phyloP scores from a whole-genome alignment of 2,888 invertebrate species.

The Congeria kusceri region DNA sequence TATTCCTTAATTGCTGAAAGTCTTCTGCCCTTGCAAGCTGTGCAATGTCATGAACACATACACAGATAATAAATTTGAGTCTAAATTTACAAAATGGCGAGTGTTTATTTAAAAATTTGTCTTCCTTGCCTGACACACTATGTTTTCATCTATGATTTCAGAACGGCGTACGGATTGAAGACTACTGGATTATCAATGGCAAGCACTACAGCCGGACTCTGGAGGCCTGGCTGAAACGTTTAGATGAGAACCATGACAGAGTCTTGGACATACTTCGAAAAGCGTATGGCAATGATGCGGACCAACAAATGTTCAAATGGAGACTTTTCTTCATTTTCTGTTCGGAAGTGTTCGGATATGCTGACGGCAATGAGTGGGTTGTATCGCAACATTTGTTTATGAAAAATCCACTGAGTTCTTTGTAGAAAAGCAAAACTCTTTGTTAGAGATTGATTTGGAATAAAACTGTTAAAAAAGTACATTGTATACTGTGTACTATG shows the following conservation, averaged over 20 bases:
- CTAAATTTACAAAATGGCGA: too few species aligned
- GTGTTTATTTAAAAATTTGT: too few species aligned
- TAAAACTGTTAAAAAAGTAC: too few species aligned
- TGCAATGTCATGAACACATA: too few species aligned
- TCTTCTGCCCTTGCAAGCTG: too few species aligned
- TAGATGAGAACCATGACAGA: conserved; percentile 73
- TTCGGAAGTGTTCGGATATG: conserved; percentile 79
- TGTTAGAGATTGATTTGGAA: too few species aligned
- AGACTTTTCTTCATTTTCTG: conserved; percentile 81
- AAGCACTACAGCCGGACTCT: conserved; percentile 76
- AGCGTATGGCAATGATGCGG: conserved; percentile 74
- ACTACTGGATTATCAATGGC: conserved; percentile 79
- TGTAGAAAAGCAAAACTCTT: conserved; percentile 48
- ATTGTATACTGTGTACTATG: too few species aligned
- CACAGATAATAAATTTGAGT: too few species aligned
- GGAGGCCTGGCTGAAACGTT: conserved; percentile 76
- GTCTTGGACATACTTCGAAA: conserved; percentile 69
- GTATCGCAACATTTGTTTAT: conserved; percentile 77
- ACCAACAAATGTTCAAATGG: conserved; percentile 80
- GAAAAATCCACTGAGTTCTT: conserved; percentile 68
- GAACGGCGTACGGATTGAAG: conserved; percentile 75
- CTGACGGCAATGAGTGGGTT: conserved; percentile 81
- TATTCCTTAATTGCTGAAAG: too few species aligned
- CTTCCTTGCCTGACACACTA: too few species aligned
- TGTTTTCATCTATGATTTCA: conserved; percentile 49